Evolutionary conservation across 92 coral and sea anemone species (phyloP).

Genomic region (Galaxea fascicularis): DNA sequence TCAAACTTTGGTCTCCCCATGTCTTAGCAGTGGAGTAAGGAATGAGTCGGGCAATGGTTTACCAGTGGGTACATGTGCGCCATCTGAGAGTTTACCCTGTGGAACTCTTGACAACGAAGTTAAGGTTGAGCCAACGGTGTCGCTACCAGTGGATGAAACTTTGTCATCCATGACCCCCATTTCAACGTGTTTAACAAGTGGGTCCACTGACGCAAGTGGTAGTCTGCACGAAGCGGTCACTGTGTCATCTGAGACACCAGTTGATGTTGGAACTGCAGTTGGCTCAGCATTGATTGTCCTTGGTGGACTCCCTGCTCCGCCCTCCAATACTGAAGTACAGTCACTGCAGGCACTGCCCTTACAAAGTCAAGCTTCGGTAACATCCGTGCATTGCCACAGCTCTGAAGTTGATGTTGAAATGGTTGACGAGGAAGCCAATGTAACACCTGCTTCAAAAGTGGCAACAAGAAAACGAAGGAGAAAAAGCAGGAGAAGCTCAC

Average conservation of each 20-base stretch:
- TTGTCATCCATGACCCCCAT: not conserved
- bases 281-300: too few relatives aligned
- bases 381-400: not conserved
- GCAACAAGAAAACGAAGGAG: not conserved
- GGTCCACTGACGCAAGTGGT: not conserved
- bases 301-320: not conserved
- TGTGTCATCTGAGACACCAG: not conserved
- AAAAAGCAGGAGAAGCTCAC: slow-evolving; percentile 1
- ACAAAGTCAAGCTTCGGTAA: not conserved
- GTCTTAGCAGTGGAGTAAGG: too few relatives aligned
- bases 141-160: not conserved
- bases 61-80: not conserved
- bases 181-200: not conserved
- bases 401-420: not conserved
- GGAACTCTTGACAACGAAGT: not conserved
- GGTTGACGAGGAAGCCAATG: not conserved
- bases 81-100: not conserved
- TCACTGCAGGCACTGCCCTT: too few relatives aligned
- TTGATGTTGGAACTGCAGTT: not conserved
- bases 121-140: not conserved
- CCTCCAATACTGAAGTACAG: too few relatives aligned
- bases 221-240: not conserved
- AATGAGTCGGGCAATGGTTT: not conserved
- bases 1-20: too few relatives aligned
- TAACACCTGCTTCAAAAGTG: not conserved